phyloP scores from a whole-genome alignment of 2,113 vertebrate genomes.

The Phyllopteryx taeniolatus region DNA sequence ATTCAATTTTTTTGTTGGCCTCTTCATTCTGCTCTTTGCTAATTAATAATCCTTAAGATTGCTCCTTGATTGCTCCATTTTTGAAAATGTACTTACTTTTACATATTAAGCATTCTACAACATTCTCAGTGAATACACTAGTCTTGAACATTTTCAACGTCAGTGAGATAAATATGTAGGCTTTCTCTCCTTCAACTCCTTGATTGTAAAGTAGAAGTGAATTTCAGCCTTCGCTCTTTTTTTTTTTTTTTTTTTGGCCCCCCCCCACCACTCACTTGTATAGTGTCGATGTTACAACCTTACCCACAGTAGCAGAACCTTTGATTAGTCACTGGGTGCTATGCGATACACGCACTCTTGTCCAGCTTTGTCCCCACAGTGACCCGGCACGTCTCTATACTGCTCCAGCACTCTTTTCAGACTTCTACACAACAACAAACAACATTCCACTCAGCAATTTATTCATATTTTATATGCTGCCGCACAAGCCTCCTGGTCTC shows the following conservation, averaged over 20 bases:
- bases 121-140: not conserved
- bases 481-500: constrained; percentile 1
- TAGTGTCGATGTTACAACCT: constrained; percentile 26
- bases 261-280: constrained; percentile 9
- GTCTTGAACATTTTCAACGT: not conserved
- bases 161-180: constrained; percentile 23
- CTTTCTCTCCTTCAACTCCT: constrained; percentile 30
- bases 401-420: constrained; percentile 18
- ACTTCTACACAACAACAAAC: constrained; percentile 30
- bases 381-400: constrained; percentile 19
- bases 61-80: not conserved
- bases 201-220: constrained; percentile 38
- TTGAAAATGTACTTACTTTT: not conserved
- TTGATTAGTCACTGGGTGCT: constrained; percentile 47
- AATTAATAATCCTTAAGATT: constrained; percentile 6
- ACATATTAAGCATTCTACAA: constrained; percentile 6
- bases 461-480: constrained; percentile 9
- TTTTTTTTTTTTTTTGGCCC: constrained; percentile 4
- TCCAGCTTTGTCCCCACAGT: constrained; percentile 15
- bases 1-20: constrained; percentile 38
- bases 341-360: constrained; percentile 42
- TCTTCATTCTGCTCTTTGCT: constrained; percentile 27
- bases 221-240: constrained; percentile 38
- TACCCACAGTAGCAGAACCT: constrained; percentile 35
- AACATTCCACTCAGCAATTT: constrained; percentile 2